phyloP scores from a whole-genome alignment of 1,140 invertebrate genomes.

The Ditylenchus dipsaci region DNA sequence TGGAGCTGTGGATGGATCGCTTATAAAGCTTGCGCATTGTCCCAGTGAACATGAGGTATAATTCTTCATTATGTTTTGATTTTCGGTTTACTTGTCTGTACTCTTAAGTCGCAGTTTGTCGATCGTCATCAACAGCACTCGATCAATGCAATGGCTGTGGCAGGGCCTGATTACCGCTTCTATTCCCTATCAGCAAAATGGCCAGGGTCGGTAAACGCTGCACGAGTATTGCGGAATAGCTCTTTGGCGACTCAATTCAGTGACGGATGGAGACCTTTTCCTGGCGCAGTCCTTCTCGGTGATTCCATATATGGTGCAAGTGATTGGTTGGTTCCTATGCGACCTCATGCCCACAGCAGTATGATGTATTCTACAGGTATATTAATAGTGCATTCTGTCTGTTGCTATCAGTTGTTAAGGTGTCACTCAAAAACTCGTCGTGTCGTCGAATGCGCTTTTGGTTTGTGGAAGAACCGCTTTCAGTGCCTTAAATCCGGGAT shows the following conservation, averaged over 20 bases:
- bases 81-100: neutral
- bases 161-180: neutral
- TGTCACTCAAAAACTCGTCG: neutral
- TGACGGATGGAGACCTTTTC: slow-evolving; percentile 3
- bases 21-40: neutral
- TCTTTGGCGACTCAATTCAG: neutral
- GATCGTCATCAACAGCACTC: slow-evolving; percentile 6
- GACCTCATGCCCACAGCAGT: neutral
- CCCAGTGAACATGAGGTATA: neutral
- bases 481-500: neutral
- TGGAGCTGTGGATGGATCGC: slow-evolving; percentile 10
- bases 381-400: neutral
- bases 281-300: neutral
- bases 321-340: neutral
- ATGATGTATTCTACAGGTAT: neutral
- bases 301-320: slow-evolving; percentile 6
- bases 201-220: slow-evolving; percentile 17
- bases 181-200: neutral
- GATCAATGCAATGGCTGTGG: slow-evolving; percentile 12
- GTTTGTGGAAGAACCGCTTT: neutral
- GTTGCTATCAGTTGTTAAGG: neutral
- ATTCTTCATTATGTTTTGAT: no score
- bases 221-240: slow-evolving; percentile 2
- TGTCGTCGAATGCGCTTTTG: neutral
- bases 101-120: neutral